Evolutionary conservation across 2,113 vertebrate species (phyloP).

Genomic region (Heterocephalus glaber): DNA sequence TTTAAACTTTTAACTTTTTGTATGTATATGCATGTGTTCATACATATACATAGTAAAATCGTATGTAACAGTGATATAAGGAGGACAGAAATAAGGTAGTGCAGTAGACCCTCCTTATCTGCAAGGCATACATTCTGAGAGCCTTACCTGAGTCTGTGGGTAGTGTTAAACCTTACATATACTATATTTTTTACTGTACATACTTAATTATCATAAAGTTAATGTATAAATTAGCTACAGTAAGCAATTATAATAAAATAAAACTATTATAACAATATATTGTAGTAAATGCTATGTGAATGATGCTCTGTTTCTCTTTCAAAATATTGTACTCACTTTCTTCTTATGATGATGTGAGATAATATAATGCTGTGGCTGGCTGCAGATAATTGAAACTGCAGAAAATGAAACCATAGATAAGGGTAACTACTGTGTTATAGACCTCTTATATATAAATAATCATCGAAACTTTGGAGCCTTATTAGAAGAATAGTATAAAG

Average conservation of each 20-base stretch:
- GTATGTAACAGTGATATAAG: neutral
- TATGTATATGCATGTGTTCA: neutral
- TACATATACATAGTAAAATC: neutral
- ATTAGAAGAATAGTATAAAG: neutral
- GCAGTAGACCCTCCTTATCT: neutral
- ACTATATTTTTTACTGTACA: neutral
- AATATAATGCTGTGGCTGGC: neutral
- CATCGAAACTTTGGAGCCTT: neutral
- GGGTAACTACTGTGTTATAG: neutral
- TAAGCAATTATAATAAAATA: neutral
- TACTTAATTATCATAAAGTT: neutral
- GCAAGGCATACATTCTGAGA: neutral
- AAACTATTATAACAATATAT: neutral
- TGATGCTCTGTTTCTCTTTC: neutral
- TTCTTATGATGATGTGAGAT: neutral
- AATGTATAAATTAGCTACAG: neutral
- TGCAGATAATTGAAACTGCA: neutral
- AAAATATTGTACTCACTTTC: neutral
- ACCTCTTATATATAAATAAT: neutral
- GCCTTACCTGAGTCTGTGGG: neutral
- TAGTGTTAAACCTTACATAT: neutral
- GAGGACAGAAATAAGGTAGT: neutral
- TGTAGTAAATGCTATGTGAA: neutral
- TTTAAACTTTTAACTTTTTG: slow-evolving; percentile 43
- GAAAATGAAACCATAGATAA: neutral